These are phyloP conservation scores for Crax fasciolata DNA, from an alignment of 2,797 vertebrate genomes.

Conservation along the genomic window DNA sequence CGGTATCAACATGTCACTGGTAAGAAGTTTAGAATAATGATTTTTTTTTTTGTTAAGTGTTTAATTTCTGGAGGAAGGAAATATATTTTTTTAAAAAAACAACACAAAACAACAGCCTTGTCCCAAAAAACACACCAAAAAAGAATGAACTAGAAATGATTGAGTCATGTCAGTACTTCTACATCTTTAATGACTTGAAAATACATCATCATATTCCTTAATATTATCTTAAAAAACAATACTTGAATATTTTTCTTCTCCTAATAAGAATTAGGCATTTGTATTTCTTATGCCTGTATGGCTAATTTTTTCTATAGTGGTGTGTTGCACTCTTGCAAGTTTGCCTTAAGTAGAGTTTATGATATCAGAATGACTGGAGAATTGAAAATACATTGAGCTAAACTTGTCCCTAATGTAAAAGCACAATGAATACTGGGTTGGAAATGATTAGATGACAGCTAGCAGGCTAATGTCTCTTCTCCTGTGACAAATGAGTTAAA, in stretches of 20 bases:
- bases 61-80: neutral
- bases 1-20: slow-evolving; percentile 97
- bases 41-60: neutral
- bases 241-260: neutral
- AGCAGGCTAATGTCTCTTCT: neutral
- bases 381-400: neutral
- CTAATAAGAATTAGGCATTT: neutral
- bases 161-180: neutral
- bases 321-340: neutral
- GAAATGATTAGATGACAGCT: neutral
- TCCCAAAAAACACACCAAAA: neutral
- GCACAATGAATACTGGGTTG: neutral
- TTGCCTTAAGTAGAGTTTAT: neutral
- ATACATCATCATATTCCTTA: neutral
- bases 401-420: neutral
- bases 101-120: neutral
- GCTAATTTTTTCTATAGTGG: neutral
- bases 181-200: neutral
- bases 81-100: neutral
- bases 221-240: neutral
- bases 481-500: neutral
- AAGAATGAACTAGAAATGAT: neutral
- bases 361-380: neutral
- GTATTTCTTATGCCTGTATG: neutral
- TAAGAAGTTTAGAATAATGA: slow-evolving; percentile 59